Conservation (phyloP, 2,888 invertebrate species). For the Mesorhabditis spiculigera region DNA sequence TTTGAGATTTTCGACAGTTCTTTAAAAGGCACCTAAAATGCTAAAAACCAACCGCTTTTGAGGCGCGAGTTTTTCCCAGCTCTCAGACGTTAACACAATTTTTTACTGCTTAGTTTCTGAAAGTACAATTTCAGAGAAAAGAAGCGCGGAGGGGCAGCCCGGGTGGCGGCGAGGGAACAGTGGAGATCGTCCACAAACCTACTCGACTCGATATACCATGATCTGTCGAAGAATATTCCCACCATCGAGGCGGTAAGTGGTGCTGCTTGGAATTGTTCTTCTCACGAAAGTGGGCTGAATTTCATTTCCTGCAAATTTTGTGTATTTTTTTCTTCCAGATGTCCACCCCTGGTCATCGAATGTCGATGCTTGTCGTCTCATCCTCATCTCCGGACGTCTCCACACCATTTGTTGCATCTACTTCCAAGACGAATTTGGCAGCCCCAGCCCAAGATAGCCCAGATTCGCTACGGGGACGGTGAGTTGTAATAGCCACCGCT, state of each 20-base stretch:
- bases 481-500: not conserved
- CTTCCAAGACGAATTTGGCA: not conserved
- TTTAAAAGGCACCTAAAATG: not conserved
- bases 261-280: not conserved
- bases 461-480: not conserved
- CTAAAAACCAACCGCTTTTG: not conserved
- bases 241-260: constrained; percentile 47
- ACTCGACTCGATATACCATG: constrained; percentile 50
- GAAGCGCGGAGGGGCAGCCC: constrained; percentile 36
- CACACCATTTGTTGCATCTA: not conserved
- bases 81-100: no score
- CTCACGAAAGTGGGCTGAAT: not conserved
- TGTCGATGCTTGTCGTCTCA: not conserved
- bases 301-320: no score
- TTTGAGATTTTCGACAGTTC: not conserved
- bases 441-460: constrained; percentile 3
- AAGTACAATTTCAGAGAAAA: constrained; percentile 25
- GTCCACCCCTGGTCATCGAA: constrained; percentile 19
- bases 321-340: constrained; percentile 13
- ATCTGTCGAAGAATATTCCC: constrained; percentile 51
- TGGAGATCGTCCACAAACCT: constrained; percentile 55
- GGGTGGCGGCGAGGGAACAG: constrained; percentile 41
- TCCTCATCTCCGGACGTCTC: not conserved
- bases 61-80: no score
- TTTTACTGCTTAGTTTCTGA: not conserved